Percentiles rank a stretch among this genome's conserved stretches.
Evolutionary conservation across 2,888 invertebrate species (phyloP).

Genomic region (Platynereis dumerilii): DNA sequence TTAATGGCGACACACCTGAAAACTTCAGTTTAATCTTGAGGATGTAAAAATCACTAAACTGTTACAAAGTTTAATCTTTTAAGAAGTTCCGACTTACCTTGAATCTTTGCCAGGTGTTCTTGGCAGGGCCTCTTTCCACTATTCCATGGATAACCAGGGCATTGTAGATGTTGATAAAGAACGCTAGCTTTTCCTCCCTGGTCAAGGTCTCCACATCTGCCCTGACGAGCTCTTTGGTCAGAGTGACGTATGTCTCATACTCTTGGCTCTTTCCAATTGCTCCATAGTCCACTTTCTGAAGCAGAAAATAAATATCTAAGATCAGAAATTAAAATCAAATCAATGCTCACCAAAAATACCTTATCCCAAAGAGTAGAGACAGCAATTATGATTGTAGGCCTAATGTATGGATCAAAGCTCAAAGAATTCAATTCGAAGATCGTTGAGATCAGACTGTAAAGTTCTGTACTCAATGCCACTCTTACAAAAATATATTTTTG

Average conservation of each 20-base stretch:
- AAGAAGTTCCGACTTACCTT: slow-evolving; percentile 50
- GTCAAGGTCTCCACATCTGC: slow-evolving; percentile 50
- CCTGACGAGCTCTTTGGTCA: slow-evolving; percentile 60
- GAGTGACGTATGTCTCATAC: slow-evolving; percentile 56
- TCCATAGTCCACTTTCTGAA: slow-evolving; percentile 59
- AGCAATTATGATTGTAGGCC: background rate
- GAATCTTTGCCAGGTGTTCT: slow-evolving; percentile 64
- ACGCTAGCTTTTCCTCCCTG: slow-evolving; percentile 63
- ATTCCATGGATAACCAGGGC: slow-evolving; percentile 66
- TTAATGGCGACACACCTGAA: too few relatives aligned
- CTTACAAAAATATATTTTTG: too few relatives aligned
- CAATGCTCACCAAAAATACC: background rate
- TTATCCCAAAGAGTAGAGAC: background rate
- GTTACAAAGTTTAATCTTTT: too few relatives aligned
- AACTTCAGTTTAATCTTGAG: too few relatives aligned
- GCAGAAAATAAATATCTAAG: background rate
- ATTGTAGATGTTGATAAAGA: slow-evolving; percentile 67
- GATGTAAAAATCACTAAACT: too few relatives aligned
- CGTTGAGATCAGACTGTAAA: too few relatives aligned
- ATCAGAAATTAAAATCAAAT: slow-evolving; percentile 3
- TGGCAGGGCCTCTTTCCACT: slow-evolving; percentile 61
- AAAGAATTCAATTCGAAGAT: too few relatives aligned
- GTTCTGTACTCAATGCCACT: too few relatives aligned
- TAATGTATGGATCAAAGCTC: too few relatives aligned
- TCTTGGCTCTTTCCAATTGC: slow-evolving; percentile 59